phyloP scores from a whole-genome alignment of 1,140 invertebrate genomes.

The Olivierus martensii region DNA sequence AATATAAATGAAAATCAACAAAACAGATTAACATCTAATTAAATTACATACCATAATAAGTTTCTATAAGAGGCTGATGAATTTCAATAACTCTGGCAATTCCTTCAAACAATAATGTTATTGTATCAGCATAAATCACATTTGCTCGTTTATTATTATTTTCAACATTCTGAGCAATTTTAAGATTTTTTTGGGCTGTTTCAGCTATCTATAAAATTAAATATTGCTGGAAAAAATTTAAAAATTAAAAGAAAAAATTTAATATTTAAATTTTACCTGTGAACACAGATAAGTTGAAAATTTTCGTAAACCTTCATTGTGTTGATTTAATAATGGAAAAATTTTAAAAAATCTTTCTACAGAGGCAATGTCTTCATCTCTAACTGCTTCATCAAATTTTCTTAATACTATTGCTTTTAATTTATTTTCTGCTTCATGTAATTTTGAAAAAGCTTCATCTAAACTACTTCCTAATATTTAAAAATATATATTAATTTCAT shows the following conservation, averaged over 20 bases:
- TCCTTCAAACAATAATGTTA: slow-evolving; percentile 73
- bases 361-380: slow-evolving; percentile 71
- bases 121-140: slow-evolving; percentile 65
- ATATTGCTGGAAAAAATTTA: neutral
- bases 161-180: slow-evolving; percentile 27
- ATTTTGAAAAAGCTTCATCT: slow-evolving; percentile 58
- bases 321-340: slow-evolving; percentile 86
- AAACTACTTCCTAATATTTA: slow-evolving; percentile 42
- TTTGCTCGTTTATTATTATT: slow-evolving; percentile 52
- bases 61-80: slow-evolving; percentile 85
- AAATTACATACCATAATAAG: slow-evolving; percentile 59
- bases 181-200: slow-evolving; percentile 56
- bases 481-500: no score
- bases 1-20: no score
- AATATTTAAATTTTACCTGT: slow-evolving; percentile 5
- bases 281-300: slow-evolving; percentile 82
- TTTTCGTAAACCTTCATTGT: slow-evolving; percentile 76
- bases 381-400: slow-evolving; percentile 85
- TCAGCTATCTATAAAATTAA: slow-evolving; percentile 39
- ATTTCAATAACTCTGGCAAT: slow-evolving; percentile 77
- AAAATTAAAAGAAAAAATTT: neutral
- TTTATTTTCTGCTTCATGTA: slow-evolving; percentile 71
- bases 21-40: neutral
- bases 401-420: slow-evolving; percentile 55
- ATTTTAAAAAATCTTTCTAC: slow-evolving; percentile 96